Conservation (phyloP, 2,797 vertebrate species). For the Luscinia megarhynchos region DNA sequence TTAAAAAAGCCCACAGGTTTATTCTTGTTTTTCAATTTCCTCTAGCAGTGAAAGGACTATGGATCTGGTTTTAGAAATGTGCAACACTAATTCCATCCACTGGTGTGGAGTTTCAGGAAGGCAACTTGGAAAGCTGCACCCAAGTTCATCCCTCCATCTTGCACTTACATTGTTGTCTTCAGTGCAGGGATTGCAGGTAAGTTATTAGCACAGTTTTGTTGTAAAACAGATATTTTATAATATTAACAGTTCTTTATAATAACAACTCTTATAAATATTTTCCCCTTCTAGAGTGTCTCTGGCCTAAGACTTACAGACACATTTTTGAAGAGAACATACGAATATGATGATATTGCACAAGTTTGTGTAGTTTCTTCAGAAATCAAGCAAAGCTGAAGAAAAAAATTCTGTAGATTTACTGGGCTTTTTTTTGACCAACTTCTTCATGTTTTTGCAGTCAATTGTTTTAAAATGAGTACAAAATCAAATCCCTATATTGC, state of each 20-base stretch:
- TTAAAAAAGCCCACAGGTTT: slow-evolving; percentile 29
- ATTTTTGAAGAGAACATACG: slow-evolving; percentile 97
- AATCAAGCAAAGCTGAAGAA: slow-evolving; percentile 81
- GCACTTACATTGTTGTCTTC: slow-evolving; percentile 92
- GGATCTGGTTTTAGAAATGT: slow-evolving; percentile 98
- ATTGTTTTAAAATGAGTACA: not conserved
- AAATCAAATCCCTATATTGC: not conserved
- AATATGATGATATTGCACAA: slow-evolving; percentile 97
- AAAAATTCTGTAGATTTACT: not conserved
- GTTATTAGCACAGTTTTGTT: not conserved
- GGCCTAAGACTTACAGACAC: slow-evolving; percentile 95
- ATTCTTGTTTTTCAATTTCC: slow-evolving; percentile 48
- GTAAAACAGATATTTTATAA: not conserved
- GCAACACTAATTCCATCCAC: slow-evolving; percentile 92
- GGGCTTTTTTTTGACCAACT: slow-evolving; percentile 75
- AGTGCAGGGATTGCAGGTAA: slow-evolving; percentile 95
- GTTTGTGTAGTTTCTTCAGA: slow-evolving; percentile 95
- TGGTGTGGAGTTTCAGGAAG: slow-evolving; percentile 97
- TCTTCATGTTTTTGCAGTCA: slow-evolving; percentile 52
- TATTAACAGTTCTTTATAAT: not conserved
- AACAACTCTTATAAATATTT: slow-evolving; percentile 12
- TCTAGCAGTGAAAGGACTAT: slow-evolving; percentile 94
- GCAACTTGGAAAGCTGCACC: slow-evolving; percentile 92
- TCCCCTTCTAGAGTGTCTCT: slow-evolving; percentile 88
- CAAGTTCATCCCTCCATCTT: slow-evolving; percentile 90